A percentile compares a stretch with the other conserved stretches of the same genome.
Evolutionary conservation across 2,797 vertebrate genomes (phyloP).

Genomic region (Melanotaenia maccullochi): DNA sequence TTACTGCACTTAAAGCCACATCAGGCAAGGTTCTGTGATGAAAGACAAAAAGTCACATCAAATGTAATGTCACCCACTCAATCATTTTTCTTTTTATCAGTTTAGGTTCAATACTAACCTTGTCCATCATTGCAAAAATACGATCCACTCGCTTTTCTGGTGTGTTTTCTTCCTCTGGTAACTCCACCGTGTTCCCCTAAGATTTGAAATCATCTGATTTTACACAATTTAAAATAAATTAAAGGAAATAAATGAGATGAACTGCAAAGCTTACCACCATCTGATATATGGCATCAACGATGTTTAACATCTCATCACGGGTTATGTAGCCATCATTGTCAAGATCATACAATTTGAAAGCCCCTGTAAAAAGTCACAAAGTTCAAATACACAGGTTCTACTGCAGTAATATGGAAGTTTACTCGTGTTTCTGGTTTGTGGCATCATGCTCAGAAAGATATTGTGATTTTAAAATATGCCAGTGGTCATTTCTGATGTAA

Average conservation of each 20-base stretch:
- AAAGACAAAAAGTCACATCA: background rate
- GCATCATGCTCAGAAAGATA: background rate
- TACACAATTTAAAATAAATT: conserved; percentile 8
- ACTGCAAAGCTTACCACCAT: conserved; percentile 92
- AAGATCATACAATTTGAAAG: conserved; percentile 97
- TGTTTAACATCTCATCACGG: conserved; percentile 97
- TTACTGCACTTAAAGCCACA: background rate
- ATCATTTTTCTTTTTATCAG: background rate
- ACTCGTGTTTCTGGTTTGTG: background rate
- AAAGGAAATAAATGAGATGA: background rate
- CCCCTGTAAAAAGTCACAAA: conserved; percentile 83
- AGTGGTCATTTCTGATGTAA: conserved; percentile 9
- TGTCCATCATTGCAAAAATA: conserved; percentile 99
- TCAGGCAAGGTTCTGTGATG: background rate
- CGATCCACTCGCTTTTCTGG: conserved; percentile 97
- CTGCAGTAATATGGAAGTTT: background rate
- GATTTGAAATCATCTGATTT: conserved; percentile 26
- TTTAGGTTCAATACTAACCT: conserved; percentile 80
- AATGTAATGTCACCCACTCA: background rate
- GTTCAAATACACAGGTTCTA: conserved; percentile 15
- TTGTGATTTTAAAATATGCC: background rate
- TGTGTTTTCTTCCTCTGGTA: conserved; percentile 98
- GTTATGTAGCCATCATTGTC: conserved; percentile 99
- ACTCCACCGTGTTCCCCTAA: conserved; percentile 97
- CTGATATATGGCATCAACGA: conserved; percentile 98